These are phyloP conservation scores for Eumaeus atala DNA, from an alignment of 1,140 invertebrate genomes.

Conservation along the genomic window DNA sequence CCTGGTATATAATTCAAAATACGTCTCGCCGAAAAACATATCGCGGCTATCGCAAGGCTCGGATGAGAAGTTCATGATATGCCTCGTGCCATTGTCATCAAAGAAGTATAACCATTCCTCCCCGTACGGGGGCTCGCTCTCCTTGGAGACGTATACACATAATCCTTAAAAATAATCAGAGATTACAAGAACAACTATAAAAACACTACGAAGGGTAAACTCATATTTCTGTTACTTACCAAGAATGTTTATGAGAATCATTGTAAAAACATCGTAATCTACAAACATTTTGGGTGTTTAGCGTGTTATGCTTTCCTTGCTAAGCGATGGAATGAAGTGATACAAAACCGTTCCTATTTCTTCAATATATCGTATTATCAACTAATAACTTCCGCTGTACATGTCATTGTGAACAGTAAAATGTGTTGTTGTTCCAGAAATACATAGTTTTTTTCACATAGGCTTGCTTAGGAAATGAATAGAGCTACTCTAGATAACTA, in stretches of 20 bases:
- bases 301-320: no score
- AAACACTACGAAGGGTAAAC: no score
- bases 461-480: conserved; percentile 6
- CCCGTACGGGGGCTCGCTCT: conserved; percentile 31
- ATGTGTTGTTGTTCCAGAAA: not conserved
- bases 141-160: conserved; percentile 17
- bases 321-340: not conserved
- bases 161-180: conserved; percentile 8
- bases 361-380: conserved; percentile 11
- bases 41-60: conserved; percentile 36
- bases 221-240: not conserved
- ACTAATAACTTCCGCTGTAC: conserved; percentile 21
- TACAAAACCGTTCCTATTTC: conserved; percentile 1
- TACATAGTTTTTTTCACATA: conserved; percentile 8
- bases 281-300: no score
- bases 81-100: conserved; percentile 37
- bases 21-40: conserved; percentile 40
- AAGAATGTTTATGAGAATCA: not conserved
- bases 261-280: no score
- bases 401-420: conserved; percentile 13
- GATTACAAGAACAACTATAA: not conserved
- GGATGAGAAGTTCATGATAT: conserved; percentile 45
- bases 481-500: conserved; percentile 2
- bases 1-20: conserved; percentile 58
- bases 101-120: conserved; percentile 42